Evolutionary conservation across 2,888 invertebrate genomes (phyloP).

Genomic region (Tenodera sinensis): DNA sequence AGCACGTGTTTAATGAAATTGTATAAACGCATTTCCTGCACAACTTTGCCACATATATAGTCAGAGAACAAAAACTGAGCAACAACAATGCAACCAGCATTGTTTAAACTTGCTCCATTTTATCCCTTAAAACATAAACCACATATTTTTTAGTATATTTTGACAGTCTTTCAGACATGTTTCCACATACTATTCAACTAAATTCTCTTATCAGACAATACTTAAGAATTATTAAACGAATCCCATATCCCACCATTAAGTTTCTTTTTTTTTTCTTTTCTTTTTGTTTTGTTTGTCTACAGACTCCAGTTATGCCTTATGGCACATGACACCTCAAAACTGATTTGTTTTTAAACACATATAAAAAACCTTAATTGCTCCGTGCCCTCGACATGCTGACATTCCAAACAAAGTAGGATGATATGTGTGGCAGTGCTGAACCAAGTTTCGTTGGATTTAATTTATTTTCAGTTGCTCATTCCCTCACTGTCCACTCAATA

Average conservation of each 20-base stretch:
- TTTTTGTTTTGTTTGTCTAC: background rate
- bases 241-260: background rate
- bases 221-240: slow-evolving; percentile 9
- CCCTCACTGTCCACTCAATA: background rate
- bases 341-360: background rate
- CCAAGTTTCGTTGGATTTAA: slow-evolving; percentile 16
- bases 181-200: background rate
- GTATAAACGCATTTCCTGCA: background rate
- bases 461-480: background rate
- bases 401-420: background rate
- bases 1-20: background rate
- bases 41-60: background rate
- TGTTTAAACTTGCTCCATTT: background rate
- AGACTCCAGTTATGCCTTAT: slow-evolving; percentile 6
- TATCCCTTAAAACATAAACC: background rate
- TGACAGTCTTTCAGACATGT: background rate
- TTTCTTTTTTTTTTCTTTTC: background rate
- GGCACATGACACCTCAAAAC: slow-evolving; percentile 9
- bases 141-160: background rate
- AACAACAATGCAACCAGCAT: background rate
- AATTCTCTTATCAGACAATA: slow-evolving; percentile 15
- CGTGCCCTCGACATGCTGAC: background rate
- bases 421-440: slow-evolving; percentile 28
- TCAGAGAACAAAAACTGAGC: background rate
- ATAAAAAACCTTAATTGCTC: background rate